Evolutionary conservation across 2,113 vertebrate species (phyloP).

Genomic region (Smithornis capensis): DNA sequence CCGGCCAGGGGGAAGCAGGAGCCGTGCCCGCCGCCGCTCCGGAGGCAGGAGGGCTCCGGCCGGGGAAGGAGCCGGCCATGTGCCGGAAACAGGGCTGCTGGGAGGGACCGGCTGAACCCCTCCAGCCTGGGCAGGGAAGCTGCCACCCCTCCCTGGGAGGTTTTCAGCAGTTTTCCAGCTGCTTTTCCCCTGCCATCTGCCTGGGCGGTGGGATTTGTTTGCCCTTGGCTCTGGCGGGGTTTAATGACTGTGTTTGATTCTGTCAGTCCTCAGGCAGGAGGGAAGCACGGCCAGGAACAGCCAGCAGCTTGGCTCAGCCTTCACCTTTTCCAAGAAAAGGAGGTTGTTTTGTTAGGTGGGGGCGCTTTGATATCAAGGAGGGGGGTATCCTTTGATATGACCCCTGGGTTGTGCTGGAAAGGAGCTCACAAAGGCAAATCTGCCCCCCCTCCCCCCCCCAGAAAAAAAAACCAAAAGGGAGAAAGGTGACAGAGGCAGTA

Average conservation of each 20-base stretch:
- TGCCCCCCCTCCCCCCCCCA: not conserved
- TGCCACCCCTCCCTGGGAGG: not conserved
- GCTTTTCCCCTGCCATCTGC: not conserved
- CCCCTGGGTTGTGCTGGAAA: not conserved
- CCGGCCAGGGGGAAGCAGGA: not conserved
- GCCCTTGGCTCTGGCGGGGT: not conserved
- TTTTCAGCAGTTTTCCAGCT: not conserved
- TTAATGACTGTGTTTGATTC: not conserved
- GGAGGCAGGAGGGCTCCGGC: not conserved
- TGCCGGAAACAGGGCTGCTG: not conserved
- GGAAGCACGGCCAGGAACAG: not conserved
- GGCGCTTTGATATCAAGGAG: not conserved
- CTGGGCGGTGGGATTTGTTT: fast-evolving
- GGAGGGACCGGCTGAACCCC: not conserved
- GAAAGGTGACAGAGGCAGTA: not conserved
- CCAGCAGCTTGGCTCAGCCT: not conserved
- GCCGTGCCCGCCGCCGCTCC: not conserved
- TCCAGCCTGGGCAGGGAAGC: not conserved
- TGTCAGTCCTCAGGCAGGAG: not conserved
- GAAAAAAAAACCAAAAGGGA: not conserved
- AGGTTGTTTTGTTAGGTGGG: not conserved
- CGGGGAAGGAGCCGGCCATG: not conserved
- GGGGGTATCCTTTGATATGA: not conserved
- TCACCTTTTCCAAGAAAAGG: not conserved
- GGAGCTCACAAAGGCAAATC: not conserved